Base-by-base conservation (phyloP, 2,113 vertebrate genomes). In the Acrocephalus kingi region DNA sequence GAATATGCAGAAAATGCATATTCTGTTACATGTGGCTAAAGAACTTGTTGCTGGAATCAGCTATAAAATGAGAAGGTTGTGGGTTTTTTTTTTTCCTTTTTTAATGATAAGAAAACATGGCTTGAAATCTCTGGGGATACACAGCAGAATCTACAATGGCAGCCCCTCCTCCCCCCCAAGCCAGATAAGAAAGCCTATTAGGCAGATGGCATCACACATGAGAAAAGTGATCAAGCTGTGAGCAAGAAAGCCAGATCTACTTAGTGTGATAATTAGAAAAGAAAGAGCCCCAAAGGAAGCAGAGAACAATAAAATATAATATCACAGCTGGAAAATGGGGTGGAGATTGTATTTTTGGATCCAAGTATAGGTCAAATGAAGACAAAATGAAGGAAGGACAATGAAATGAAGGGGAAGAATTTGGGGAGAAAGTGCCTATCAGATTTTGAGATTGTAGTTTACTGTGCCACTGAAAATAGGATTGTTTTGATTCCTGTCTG, bases 121-220 rank as follows among this genome's bases (percentile, higher is more conserved):
- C 84, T 93, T 79, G 84, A 83, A 39, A 81, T 96, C 93, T 95
- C 97, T 82, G 49, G 93, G 92, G 95, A 92, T 45, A 20, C 66
- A 66, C n/a, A 90, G 58, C 88, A 96, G 85, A 97, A 94, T 89
- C 75, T 83, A 86, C 89, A 92, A 59, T 89, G 84, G 73, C 76
- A 96, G 74, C 17, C 15, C 12, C 39, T 28, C 37, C 52, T 37
- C 19, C 46, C 8, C 43, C 21, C 54, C 39, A 35, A 73, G 35
- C 46, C 84, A 92, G 84, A 96, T 46, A 96, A 91, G 90, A 96
- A 96, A 97, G 84, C 94, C 84, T 98, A 96, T 97, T 96, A 97
- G 94, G 83, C 95, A 98, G 96, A 98, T 97, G 94, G 91, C 79
- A 93, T 97, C 85, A 91, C 86, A 91, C 87, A 96, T 82, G 89